Evolutionary conservation across 2,797 vertebrate species (phyloP).

Genomic region (Poeciliopsis infans): DNA sequence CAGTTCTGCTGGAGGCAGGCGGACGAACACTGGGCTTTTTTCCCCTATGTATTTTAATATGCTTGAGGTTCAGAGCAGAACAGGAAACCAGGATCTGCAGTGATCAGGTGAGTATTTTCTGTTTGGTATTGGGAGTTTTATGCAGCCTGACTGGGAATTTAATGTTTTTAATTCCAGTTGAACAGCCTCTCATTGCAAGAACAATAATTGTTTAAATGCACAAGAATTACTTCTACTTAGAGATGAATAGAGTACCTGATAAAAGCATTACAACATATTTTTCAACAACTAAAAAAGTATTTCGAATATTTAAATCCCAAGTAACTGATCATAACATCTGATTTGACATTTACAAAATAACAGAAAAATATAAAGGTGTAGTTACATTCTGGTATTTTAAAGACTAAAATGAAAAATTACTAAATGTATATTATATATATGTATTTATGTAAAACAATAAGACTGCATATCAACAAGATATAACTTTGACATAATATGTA

Average conservation of each 20-base stretch:
- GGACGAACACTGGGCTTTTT: neutral
- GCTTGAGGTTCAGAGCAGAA: neutral
- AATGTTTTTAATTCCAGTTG: neutral
- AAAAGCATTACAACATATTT: neutral
- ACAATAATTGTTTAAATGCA: neutral
- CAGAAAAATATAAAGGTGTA: neutral
- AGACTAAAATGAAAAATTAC: neutral
- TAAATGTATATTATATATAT: neutral
- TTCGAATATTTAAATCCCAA: no score
- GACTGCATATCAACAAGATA: no score
- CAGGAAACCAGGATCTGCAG: neutral
- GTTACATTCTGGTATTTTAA: neutral
- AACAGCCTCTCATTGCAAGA: neutral
- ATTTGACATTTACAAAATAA: neutral
- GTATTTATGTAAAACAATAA: no score
- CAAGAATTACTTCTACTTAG: neutral
- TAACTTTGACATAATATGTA: no score
- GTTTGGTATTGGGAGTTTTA: neutral
- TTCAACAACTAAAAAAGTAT: neutral
- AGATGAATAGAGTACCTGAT: neutral
- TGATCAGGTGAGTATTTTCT: slow-evolving; percentile 53
- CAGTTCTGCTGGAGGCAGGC: slow-evolving; percentile 30
- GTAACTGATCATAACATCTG: neutral
- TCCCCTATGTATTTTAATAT: neutral
- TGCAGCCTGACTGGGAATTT: neutral